A percentile compares a stretch with the other conserved stretches of the same genome.
These are phyloP conservation scores for Gymnoscelis rufifasciata DNA, from an alignment of 2,888 invertebrate genomes.

Conservation along the genomic window DNA sequence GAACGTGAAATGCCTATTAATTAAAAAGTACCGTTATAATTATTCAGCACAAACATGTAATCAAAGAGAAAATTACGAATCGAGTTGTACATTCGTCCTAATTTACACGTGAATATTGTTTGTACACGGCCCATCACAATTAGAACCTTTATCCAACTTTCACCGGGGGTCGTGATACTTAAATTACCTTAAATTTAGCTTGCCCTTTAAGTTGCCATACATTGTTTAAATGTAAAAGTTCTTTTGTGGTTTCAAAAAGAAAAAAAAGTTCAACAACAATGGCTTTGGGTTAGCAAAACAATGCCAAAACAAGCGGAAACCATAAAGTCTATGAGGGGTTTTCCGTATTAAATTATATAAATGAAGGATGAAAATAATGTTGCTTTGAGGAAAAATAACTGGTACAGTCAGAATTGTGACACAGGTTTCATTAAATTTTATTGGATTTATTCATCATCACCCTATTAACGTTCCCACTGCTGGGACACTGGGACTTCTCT, in stretches of 20 bases:
- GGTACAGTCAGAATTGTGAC: no score
- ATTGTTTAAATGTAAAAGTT: background rate
- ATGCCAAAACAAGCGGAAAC: no score
- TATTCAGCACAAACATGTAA: constrained; percentile 13
- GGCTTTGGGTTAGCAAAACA: background rate
- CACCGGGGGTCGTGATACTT: constrained; percentile 58
- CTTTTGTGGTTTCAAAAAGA: background rate
- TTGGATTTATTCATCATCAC: no score
- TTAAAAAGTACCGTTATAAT: constrained; percentile 18
- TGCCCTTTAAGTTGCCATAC: constrained; percentile 31
- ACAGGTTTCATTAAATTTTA: no score
- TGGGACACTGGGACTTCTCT: no score
- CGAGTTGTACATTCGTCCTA: constrained; percentile 49
- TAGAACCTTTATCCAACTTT: constrained; percentile 64
- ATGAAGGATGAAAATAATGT: background rate
- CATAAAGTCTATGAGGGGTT: no score
- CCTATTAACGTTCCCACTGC: no score
- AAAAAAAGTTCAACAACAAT: no score
- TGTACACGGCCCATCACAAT: constrained; percentile 66
- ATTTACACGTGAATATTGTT: constrained; percentile 69
- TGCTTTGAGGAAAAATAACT: background rate
- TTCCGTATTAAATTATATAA: no score
- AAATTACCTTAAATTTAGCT: constrained; percentile 47
- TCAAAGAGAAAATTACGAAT: constrained; percentile 40
- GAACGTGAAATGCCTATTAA: constrained; percentile 20